Evolutionary conservation across 2,113 vertebrate genomes (phyloP).

Genomic region (Paramormyrops kingsleyae): DNA sequence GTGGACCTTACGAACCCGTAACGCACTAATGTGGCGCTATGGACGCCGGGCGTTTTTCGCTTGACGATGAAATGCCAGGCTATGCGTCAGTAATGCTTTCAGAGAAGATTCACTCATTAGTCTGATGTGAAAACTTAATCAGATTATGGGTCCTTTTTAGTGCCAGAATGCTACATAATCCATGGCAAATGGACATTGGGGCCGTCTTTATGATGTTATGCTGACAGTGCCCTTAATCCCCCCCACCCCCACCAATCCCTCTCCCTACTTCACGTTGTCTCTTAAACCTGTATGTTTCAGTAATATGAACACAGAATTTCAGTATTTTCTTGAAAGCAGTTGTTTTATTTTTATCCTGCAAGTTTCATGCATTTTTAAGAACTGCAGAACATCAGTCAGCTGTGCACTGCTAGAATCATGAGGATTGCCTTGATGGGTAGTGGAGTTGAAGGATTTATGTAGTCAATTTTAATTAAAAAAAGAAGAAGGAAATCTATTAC

Average conservation of each 20-base stretch:
- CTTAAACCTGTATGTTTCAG: background rate
- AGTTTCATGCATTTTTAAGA: background rate
- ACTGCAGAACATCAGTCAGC: background rate
- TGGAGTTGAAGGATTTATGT: background rate
- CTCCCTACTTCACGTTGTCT: background rate
- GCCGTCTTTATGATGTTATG: background rate
- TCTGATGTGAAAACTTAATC: background rate
- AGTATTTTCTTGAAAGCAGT: background rate
- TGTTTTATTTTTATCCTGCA: background rate
- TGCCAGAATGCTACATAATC: background rate
- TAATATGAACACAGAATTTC: background rate
- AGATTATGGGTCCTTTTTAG: background rate
- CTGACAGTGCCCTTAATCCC: background rate
- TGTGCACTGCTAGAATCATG: background rate
- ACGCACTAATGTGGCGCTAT: background rate
- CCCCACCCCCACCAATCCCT: background rate
- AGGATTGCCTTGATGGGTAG: background rate
- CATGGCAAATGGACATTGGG: background rate
- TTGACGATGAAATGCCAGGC: background rate
- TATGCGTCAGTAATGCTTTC: background rate
- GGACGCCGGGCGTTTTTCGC: background rate
- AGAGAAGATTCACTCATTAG: conserved; percentile 1
- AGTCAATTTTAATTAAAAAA: background rate
- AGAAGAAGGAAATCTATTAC: too few relatives aligned
- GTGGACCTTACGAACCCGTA: background rate